These are phyloP conservation scores for Rhynchophorus ferrugineus DNA, from an alignment of 1,140 invertebrate species.

Conservation along the genomic window DNA sequence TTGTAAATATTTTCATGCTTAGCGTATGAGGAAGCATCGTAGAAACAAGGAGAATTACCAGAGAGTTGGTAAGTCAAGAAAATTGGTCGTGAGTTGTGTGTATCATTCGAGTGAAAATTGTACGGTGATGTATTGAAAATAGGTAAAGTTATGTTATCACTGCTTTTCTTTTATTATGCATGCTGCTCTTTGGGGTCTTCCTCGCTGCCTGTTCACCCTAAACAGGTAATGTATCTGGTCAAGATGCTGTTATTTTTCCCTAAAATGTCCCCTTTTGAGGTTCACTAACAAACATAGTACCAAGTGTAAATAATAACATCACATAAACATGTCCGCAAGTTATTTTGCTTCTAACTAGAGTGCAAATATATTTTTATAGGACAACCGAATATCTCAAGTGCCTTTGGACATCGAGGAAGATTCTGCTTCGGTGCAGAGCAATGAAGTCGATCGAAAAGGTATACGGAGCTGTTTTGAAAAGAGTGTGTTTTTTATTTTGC, in stretches of 20 bases:
- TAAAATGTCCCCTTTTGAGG: background rate
- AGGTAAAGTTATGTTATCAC: conserved; percentile 37
- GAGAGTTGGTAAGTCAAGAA: conserved; percentile 65
- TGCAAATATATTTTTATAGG: conserved; percentile 56
- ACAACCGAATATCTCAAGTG: conserved; percentile 78
- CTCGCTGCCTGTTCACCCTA: conserved; percentile 33
- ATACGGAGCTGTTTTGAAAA: no score
- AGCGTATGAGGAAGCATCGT: conserved; percentile 59
- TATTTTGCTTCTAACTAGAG: no score
- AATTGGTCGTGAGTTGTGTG: background rate
- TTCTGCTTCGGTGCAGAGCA: conserved; percentile 69
- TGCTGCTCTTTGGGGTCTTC: conserved; percentile 50
- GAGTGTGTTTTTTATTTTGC: background rate
- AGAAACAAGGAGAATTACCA: conserved; percentile 72
- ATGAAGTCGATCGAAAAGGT: conserved; percentile 69
- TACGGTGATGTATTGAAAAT: no score
- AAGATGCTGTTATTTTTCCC: conserved; percentile 2
- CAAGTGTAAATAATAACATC: no score
- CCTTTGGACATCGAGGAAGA: conserved; percentile 86
- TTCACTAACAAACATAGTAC: no score
- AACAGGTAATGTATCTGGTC: conserved; percentile 17
- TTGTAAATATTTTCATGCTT: conserved; percentile 39
- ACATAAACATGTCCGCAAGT: no score
- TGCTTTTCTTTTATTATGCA: conserved; percentile 47
- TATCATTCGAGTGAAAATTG: no score